Evolutionary conservation across 92 coral and sea anemone species (phyloP), one percentile per base, ranked within the genome.

Genomic region (Actinernus sp.): DNA sequence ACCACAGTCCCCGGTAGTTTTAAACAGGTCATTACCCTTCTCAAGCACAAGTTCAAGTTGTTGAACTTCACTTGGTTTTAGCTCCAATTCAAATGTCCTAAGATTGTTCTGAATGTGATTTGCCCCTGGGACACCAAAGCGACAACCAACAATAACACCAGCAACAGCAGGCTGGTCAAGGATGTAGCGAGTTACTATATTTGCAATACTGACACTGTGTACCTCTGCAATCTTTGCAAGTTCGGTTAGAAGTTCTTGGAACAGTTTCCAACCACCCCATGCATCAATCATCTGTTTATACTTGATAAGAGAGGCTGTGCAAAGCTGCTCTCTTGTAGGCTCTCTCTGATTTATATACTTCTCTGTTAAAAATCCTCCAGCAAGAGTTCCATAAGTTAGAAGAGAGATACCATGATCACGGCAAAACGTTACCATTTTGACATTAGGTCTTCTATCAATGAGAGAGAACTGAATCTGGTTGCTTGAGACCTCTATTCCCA

Each of bases 281-380:
- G 97, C 92, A 76, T 90, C 92, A 12, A 90, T 69, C 83, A 86
- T 68, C 54, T 90, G 92, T 55, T 90, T 90, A 54, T 90, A 90
- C 57, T 90, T 90, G 26, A 54, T 59, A 38, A 90, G 92, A 2
- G 97, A 90, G 31, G 92, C 97, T 3, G 92, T 90, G 22, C 28
- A 51, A 4, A 90, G 82, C 11, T 90, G 79, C 8, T 69, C 63
- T 27, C 49, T 58, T 16, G 49, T 38, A 7, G 97, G 97, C 46
- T 90, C 97, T 25, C 54, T 23, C 1, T 30, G 25, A 36, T 79
- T 74, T 14, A 90, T 66, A 44, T 81, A 90, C 43, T 58, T 68
- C 1, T 90, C 89, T 1, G 97, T 68, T 33, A 90, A 46, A 21
- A 90, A 44, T 21, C 97, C 97, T 31, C 97, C 97, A 5, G 94